Percentiles rank a stretch among this genome's conserved stretches.
These are phyloP conservation scores for Sipha flava DNA, from an alignment of 1,140 invertebrate genomes.

Conservation along the genomic window DNA sequence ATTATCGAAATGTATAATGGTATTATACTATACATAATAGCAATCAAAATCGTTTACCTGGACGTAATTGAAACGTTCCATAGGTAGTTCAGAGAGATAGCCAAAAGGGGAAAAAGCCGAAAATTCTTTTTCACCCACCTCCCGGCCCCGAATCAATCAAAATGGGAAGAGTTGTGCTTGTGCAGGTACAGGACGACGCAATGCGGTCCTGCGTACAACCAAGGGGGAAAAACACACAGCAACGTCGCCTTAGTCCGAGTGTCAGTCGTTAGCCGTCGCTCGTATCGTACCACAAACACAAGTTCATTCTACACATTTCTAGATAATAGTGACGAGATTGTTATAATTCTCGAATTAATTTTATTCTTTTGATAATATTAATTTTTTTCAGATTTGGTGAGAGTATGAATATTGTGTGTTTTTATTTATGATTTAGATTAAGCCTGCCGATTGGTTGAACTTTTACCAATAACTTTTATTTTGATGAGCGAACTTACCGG, in stretches of 20 bases:
- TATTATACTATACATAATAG: not conserved
- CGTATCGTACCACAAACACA: not conserved
- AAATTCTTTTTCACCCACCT: conserved; percentile 3
- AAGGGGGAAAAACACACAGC: not conserved
- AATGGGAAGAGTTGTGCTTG: conserved; percentile 27
- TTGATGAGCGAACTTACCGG: conserved; percentile 3
- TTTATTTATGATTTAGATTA: not conserved
- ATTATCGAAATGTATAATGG: not conserved
- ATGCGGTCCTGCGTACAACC: conserved; percentile 31
- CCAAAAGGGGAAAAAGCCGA: not conserved
- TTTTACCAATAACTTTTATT: not conserved
- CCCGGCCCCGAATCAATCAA: conserved; percentile 26
- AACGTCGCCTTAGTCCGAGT: not conserved
- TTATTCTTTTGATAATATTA: not conserved
- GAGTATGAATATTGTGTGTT: not conserved
- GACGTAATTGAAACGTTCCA: not conserved
- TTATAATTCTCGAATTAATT: not conserved
- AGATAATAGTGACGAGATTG: not conserved
- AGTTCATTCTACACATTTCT: not conserved
- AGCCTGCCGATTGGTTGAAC: not conserved
- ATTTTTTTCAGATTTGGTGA: not conserved
- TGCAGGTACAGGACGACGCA: conserved; percentile 30
- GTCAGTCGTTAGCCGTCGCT: conserved; percentile 23
- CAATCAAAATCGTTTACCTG: not conserved
- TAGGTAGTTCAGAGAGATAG: not conserved